phyloP scores from a whole-genome alignment of 1,140 invertebrate genomes.

The Fopius arisanus region DNA sequence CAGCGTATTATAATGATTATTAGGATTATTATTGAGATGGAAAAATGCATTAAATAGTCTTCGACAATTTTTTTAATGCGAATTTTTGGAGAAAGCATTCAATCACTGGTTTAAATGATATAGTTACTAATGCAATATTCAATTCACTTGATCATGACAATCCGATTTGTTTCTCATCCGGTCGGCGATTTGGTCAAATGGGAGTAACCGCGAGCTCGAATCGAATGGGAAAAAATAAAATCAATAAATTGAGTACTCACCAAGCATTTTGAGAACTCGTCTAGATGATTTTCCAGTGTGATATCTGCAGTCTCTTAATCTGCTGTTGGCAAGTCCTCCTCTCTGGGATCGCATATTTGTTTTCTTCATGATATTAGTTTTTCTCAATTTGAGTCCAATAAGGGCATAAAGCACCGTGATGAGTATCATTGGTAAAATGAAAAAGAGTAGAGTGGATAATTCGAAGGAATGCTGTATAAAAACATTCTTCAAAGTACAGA shows the following conservation, averaged over 20 bases:
- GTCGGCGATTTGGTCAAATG: no score
- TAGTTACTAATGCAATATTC: no score
- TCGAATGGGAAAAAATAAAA: background rate
- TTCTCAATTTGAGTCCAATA: conserved; percentile 79
- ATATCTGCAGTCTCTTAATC: conserved; percentile 47
- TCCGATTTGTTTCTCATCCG: no score
- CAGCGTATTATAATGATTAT: no score
- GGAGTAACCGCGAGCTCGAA: no score
- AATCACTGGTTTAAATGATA: no score
- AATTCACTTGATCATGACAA: no score
- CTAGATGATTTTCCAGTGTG: conserved; percentile 62
- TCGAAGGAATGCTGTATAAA: conserved; percentile 80
- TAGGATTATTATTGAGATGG: no score
- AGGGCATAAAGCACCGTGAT: conserved; percentile 84
- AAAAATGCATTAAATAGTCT: no score
- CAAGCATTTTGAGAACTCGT: conserved; percentile 73
- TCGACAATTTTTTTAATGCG: no score
- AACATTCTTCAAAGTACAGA: conserved; percentile 70
- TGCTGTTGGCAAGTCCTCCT: conserved; percentile 28
- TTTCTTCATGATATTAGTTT: conserved; percentile 69
- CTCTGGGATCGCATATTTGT: conserved; percentile 38
- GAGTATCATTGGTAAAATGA: conserved; percentile 84
- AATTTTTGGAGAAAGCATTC: no score
- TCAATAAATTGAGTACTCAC: conserved; percentile 63
- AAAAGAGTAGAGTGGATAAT: conserved; percentile 87